Evolutionary conservation across 2,797 vertebrate species (phyloP).

Genomic region (Amniataba percoides): DNA sequence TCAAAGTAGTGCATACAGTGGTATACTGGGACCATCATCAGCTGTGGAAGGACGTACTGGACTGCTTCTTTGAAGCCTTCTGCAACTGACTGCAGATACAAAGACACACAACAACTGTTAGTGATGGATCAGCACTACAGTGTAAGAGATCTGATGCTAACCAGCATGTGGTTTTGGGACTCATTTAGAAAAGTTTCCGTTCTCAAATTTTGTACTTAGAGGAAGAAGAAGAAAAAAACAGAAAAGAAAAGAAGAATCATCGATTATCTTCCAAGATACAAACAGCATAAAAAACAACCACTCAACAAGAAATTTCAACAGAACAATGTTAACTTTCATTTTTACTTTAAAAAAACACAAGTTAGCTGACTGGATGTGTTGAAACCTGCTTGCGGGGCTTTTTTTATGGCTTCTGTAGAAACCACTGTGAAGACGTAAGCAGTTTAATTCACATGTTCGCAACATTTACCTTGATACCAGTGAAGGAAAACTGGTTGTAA

Average conservation of each 20-base stretch:
- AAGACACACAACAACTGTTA: slow-evolving; percentile 15
- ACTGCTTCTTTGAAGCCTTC: slow-evolving; percentile 98
- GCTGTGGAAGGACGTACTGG: slow-evolving; percentile 95
- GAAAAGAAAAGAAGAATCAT: too few species aligned
- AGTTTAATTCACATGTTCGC: neutral
- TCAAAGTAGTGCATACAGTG: slow-evolving; percentile 99
- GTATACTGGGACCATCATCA: slow-evolving; percentile 97
- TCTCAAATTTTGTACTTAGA: neutral
- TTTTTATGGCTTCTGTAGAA: neutral
- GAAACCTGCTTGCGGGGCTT: neutral
- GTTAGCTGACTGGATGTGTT: neutral
- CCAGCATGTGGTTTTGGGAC: neutral
- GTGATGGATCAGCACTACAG: neutral
- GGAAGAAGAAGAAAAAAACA: neutral
- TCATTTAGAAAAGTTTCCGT: neutral
- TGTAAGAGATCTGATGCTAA: neutral
- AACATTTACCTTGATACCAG: neutral
- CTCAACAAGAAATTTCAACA: neutral
- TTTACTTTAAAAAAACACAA: slow-evolving; percentile 8
- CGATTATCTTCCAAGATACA: neutral
- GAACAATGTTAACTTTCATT: slow-evolving; percentile 13
- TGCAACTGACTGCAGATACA: slow-evolving; percentile 89
- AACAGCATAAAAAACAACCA: neutral
- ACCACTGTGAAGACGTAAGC: neutral
- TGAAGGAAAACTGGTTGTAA: neutral